Evolutionary conservation across 2,888 invertebrate species (phyloP).

Genomic region (Conus canariensis): DNA sequence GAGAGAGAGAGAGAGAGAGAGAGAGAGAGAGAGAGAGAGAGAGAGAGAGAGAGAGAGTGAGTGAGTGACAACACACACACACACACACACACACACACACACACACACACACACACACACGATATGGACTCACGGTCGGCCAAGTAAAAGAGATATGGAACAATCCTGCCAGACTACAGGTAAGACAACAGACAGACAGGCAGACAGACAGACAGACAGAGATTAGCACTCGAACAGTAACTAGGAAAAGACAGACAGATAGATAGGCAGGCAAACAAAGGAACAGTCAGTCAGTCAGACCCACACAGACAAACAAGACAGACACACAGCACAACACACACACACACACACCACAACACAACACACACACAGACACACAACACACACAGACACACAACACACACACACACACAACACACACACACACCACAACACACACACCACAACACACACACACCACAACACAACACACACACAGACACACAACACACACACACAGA

Average conservation of each 20-base stretch:
- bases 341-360: not conserved
- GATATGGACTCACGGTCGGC: too few species aligned
- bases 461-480: not conserved
- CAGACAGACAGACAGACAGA: too few species aligned
- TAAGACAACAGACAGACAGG: too few species aligned
- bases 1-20: not conserved
- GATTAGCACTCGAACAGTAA: too few species aligned
- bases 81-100: constrained; percentile 22
- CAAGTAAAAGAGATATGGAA: too few species aligned
- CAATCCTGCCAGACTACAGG: too few species aligned
- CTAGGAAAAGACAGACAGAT: too few species aligned
- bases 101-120: constrained; percentile 19
- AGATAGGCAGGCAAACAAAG: too few species aligned
- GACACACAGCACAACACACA: not conserved
- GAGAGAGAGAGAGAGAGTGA: too few species aligned
- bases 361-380: not conserved
- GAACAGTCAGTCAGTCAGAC: too few species aligned
- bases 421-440: constrained; percentile 34
- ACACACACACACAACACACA: constrained; percentile 1
- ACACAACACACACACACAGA: not conserved
- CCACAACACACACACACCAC: not conserved
- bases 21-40: too few species aligned
- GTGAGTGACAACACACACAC: not conserved
- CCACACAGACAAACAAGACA: too few species aligned
- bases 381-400: not conserved